These are phyloP conservation scores for Theretra japonica DNA, from an alignment of 2,888 invertebrate genomes.

Conservation along the genomic window DNA sequence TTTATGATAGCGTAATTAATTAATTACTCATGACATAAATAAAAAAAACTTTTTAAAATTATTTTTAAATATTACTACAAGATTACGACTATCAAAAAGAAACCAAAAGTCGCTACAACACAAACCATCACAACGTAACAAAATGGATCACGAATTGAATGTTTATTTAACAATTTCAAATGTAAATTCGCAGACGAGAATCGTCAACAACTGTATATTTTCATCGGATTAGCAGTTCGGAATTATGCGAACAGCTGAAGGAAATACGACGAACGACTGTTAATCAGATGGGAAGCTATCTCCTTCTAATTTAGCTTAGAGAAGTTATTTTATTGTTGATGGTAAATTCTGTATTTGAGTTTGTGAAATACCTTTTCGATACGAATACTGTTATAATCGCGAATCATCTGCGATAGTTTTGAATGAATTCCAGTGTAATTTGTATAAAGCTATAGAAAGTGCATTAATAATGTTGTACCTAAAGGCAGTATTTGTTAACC, in stretches of 20 bases:
- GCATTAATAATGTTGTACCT: no score
- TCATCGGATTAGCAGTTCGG: conserved; percentile 13
- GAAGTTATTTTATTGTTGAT: background rate
- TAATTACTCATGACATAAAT: no score
- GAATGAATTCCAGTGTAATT: no score
- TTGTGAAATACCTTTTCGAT: background rate
- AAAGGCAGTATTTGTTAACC: no score
- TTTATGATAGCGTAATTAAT: no score
- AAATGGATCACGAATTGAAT: conserved; percentile 29
- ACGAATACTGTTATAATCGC: no score
- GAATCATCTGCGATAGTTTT: no score
- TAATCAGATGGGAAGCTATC: background rate
- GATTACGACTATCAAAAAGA: no score
- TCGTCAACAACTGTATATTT: conserved; percentile 19
- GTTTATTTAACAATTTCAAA: conserved; percentile 30
- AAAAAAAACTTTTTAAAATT: no score
- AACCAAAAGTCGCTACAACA: background rate
- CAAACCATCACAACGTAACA: conserved; percentile 1
- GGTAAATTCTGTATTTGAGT: background rate
- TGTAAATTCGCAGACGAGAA: conserved; percentile 29
- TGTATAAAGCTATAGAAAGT: no score
- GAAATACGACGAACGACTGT: background rate
- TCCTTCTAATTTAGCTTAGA: background rate
- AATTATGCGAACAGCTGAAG: conserved; percentile 18
- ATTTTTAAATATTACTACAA: no score